Evolutionary conservation across 2,888 invertebrate species (phyloP).

Genomic region (Lymantria dispar): DNA sequence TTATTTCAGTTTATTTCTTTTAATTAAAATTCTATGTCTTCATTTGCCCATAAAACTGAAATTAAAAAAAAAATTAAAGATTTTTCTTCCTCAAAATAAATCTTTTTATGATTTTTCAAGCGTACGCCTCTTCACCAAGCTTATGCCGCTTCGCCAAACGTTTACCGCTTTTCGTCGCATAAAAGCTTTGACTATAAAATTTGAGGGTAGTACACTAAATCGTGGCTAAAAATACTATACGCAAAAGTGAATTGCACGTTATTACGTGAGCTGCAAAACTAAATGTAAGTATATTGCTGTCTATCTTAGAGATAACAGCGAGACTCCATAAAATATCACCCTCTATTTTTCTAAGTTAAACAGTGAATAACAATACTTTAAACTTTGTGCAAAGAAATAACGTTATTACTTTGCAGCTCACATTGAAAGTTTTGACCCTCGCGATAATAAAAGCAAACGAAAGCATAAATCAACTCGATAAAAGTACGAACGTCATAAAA

Average conservation of each 20-base stretch:
- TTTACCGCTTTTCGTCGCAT: neutral
- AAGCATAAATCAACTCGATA: neutral
- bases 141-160: neutral
- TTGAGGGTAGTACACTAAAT: neutral
- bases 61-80: neutral
- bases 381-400: neutral
- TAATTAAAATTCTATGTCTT: neutral
- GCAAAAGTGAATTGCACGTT: too few relatives aligned
- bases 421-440: neutral
- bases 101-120: neutral
- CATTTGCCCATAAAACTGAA: neutral
- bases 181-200: neutral
- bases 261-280: too few relatives aligned
- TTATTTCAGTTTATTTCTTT: too few relatives aligned
- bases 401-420: neutral
- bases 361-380: too few relatives aligned
- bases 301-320: too few relatives aligned
- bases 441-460: neutral
- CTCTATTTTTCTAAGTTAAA: too few relatives aligned
- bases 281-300: too few relatives aligned
- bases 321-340: too few relatives aligned
- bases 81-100: neutral
- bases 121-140: neutral
- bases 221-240: neutral
- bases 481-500: slow-evolving; percentile 1